Base-by-base conservation (phyloP, 2,113 vertebrate species). In the Balaenoptera acutorostrata region DNA sequence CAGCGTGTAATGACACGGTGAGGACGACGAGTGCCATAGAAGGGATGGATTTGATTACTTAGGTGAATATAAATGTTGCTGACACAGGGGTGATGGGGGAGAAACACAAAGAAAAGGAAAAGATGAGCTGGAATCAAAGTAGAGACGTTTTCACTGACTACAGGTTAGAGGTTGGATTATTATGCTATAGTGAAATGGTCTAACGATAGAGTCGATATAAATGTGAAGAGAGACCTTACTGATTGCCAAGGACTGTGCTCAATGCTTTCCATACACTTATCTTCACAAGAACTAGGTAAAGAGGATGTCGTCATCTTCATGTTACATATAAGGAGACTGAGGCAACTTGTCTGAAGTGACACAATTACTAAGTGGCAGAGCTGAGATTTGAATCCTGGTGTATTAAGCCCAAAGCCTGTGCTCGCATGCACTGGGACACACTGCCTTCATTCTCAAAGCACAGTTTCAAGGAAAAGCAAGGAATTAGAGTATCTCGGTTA, bases 401-500 rank as follows among this genome's bases (percentile, higher is more conserved):
- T 27, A 1, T 27, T 21, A 41, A 83, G 18, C 23, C 36, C 41
- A 17, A 18, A 63, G 29, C 23, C 27, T 20, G 3, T 12, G 15
- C 11, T 55, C 31, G 31, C 10, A 0, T 10, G 4, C 0, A 1
- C 13, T 39, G 20, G 46, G 57, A 64, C 2, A 5, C 5, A 27
- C 1, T 6, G 6, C 80, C 75, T 71, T 74, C 36, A 15, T 41
- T 72, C 61, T 83, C 39, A n/a, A 55, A 57, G 41, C 1, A 21
- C 8, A 17, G 21, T 61, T 72, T 66, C 25, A 27, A 85, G 57
- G 69, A 52, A 74, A 18, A 66, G 29, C 8, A 52, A 49, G 29
- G 2, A 69, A 49, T 14, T 13, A 44, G 29, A 75, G 1, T 31
- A 46, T 39, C 13, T 39, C 5, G 0, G 66, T 74, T 39, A 71